These are phyloP conservation scores for Diarsia brunnea DNA, from an alignment of 2,888 invertebrate genomes.

Conservation along the genomic window DNA sequence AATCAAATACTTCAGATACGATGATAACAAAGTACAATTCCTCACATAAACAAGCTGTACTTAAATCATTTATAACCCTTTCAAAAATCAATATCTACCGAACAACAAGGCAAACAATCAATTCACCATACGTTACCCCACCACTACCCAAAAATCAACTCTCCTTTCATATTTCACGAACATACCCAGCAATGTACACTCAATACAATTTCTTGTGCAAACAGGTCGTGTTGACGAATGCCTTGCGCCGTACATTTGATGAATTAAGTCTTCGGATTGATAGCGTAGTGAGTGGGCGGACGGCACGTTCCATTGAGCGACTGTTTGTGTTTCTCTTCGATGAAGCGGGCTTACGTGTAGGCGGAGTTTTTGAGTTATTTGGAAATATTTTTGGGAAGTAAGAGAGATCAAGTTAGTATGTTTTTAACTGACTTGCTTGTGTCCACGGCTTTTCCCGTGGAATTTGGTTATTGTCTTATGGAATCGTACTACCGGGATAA, in stretches of 20 bases:
- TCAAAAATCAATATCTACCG: slow-evolving; percentile 3
- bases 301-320: slow-evolving; percentile 34
- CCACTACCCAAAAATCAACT: not conserved
- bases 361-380: slow-evolving; percentile 1
- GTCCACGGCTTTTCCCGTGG: no score
- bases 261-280: slow-evolving; percentile 66
- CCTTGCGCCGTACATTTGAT: slow-evolving; percentile 60
- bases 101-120: not conserved
- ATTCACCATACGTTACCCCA: not conserved
- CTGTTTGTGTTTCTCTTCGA: slow-evolving; percentile 20
- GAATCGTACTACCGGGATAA: no score
- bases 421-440: not conserved
- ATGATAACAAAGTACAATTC: not conserved
- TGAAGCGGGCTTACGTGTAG: slow-evolving; percentile 12
- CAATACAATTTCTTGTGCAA: slow-evolving; percentile 46
- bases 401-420: not conserved
- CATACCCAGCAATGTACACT: slow-evolving; percentile 33
- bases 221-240: slow-evolving; percentile 63
- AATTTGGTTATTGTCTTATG: no score
- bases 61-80: slow-evolving; percentile 1
- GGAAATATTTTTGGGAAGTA: not conserved
- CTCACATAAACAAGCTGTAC: not conserved
- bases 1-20: not conserved
- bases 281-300: slow-evolving; percentile 63
- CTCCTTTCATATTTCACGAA: slow-evolving; percentile 8